Base-by-base conservation (phyloP, 2,888 invertebrate species). In the Zhuqinia jingwanae region DNA sequence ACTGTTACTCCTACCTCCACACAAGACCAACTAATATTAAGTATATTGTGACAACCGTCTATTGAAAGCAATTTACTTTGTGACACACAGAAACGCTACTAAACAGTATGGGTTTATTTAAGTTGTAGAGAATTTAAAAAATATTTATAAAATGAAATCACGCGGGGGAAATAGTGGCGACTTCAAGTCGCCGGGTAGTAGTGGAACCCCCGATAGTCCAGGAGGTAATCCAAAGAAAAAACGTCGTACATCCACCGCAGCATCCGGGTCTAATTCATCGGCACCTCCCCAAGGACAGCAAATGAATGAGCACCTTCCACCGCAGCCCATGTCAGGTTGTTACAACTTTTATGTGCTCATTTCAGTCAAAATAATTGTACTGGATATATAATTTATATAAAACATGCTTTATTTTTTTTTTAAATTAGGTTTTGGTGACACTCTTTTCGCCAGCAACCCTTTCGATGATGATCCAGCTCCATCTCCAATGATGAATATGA, bases 211-310 rank as follows among this genome's bases (percentile, higher is more conserved):
- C 2, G 91, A 91, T 42, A 95, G 96, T 90, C 96, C 96, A 90
- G 95, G 95, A 90, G 95, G 95, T 90, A 96, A 96, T 93, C 96
- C 97, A 36, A 97, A 97, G 93, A 97, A 97, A 93, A 94, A 97
- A 91, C 94, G 96, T 93, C 95, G 97, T 94, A 96, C 96, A 91
- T 91, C 91, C 0, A 96, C 95, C 92, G 95, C 95, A 63, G 95
- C 95, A 42, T 90, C 92, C 20, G 91, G 95, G 95, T 84, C 94
- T 93, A 88, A 85, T 60, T 88, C 94, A 93, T 90, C 95, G 94
- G 90, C 95, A 95, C 85, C 96, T 95, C 86, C 95, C 95, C 92
- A 96, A 95, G 91, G 91, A 25, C 91, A 91, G 42, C 90, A 92
- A 25, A 91, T 92, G 91, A 95, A 96, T 92, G 95, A 97, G 92